These are phyloP conservation scores for Pelobates cultripes DNA, from an alignment of 2,797 vertebrate species.

Conservation along the genomic window DNA sequence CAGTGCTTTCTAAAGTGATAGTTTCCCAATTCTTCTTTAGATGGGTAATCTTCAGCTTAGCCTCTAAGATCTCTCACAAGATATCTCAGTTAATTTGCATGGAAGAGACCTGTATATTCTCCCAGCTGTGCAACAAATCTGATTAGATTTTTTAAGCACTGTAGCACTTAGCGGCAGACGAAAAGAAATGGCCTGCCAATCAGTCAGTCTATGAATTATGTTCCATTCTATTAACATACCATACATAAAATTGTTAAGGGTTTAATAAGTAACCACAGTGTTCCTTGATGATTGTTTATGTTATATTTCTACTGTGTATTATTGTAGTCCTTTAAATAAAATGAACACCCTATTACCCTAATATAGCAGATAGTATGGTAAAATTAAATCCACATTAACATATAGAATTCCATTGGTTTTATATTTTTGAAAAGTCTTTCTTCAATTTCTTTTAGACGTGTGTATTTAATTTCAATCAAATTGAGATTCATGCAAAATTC, in stretches of 20 bases:
- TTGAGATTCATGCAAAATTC: too few relatives aligned
- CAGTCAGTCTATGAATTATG: slow-evolving; percentile 20
- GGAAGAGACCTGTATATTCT: not conserved
- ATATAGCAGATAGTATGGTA: too few relatives aligned
- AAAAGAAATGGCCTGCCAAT: slow-evolving; percentile 23
- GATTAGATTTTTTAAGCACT: slow-evolving; percentile 36
- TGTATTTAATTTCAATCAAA: too few relatives aligned
- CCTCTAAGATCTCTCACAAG: slow-evolving; percentile 20
- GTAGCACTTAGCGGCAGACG: not conserved
- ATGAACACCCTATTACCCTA: not conserved
- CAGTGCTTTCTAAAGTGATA: not conserved
- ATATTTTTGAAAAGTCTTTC: too few relatives aligned
- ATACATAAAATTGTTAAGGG: not conserved
- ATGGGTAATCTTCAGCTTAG: slow-evolving; percentile 43
- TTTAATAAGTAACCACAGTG: not conserved
- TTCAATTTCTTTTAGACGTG: too few relatives aligned
- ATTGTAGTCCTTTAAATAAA: not conserved
- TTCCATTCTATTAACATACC: not conserved
- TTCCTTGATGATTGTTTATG: not conserved
- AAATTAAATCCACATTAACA: too few relatives aligned
- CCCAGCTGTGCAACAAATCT: slow-evolving; percentile 43
- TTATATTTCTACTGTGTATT: not conserved
- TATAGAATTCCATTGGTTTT: too few relatives aligned
- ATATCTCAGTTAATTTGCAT: slow-evolving; percentile 25
- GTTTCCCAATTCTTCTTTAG: slow-evolving; percentile 22